Conservation (phyloP, 2,797 vertebrate species). For the Tiaroga cobitis region DNA sequence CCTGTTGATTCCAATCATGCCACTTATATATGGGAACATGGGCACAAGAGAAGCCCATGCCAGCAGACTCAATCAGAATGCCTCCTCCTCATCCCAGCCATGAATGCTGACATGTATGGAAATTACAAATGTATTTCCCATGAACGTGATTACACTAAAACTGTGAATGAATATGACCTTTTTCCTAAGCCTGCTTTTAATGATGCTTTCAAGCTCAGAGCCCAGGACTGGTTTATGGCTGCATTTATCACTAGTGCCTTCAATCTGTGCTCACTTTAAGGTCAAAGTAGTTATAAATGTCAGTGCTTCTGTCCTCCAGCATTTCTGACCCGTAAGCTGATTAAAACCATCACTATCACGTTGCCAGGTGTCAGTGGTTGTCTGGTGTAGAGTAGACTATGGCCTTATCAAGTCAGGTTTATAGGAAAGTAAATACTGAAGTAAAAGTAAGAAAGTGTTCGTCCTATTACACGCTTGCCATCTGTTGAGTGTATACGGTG, state of each 20-base stretch:
- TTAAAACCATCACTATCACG: neutral
- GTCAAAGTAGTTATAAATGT: slow-evolving; percentile 23
- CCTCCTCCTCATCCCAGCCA: slow-evolving; percentile 75
- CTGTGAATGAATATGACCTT: slow-evolving; percentile 67
- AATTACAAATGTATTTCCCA: slow-evolving; percentile 72
- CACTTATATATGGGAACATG: slow-evolving; percentile 75
- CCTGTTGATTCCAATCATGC: slow-evolving; percentile 80
- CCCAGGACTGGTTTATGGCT: slow-evolving; percentile 1
- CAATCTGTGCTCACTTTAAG: slow-evolving; percentile 6
- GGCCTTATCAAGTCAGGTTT: neutral
- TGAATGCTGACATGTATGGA: slow-evolving; percentile 70
- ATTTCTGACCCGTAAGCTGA: neutral
- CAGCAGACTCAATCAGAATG: slow-evolving; percentile 71
- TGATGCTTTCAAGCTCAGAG: neutral
- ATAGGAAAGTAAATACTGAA: neutral
- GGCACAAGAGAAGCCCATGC: slow-evolving; percentile 63
- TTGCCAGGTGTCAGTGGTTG: neutral
- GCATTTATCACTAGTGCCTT: neutral
- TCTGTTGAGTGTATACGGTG: neutral
- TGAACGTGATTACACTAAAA: slow-evolving; percentile 71
- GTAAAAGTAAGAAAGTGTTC: neutral
- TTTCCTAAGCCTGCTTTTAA: neutral
- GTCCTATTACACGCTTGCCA: neutral
- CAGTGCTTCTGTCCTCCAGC: neutral
- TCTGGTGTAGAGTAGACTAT: neutral